Evolutionary conservation across 1,140 invertebrate species (phyloP), one percentile per base, ranked within the genome.

Genomic region (Micrasema longulum): DNA sequence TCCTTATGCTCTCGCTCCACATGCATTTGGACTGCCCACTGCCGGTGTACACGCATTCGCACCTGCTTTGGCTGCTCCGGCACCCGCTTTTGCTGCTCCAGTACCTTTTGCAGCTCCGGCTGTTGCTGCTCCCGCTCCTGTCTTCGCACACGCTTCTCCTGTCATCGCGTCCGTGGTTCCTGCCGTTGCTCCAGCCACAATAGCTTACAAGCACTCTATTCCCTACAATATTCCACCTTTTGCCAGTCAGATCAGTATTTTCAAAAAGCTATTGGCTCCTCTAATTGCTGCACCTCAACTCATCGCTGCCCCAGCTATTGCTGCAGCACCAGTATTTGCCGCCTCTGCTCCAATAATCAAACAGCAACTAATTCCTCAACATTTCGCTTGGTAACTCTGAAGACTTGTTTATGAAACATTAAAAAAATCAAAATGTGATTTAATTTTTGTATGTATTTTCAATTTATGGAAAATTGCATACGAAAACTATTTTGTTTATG

Each of bases 201-300:
- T 81, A 23, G 79, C 72, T 2, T 83, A 82, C 63, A 74, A 79
- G 1, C 72, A 76, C 41, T 77, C 79, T 2, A 76, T 83, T 5
- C 82, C 81, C 2, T 80, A 82, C 55, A 81, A 81, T 60, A 65
- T 82, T 26, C 81, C 81, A 12, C 82, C 82, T 1, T 78, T 79
- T 67, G 77, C 77, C 14, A 79, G 76, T 5, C 77, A 80, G 65
- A 53, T 81, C 5, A 79, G 82, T 64, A 78, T 82, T 2, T 77
- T 68, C 41, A 80, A 77, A 0, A 79, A 57, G 22, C 23, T 55
- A 1, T 2, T 63, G 18, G 31, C 73, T 1, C 78, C 78, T 1
- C 14, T 53, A 6, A 10, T 57, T 7, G 48, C 73, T 0, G 79
- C 79, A 14, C 71, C 79, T 35, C 26, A 2, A 7, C 16, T 66